Evolutionary conservation across 2,797 vertebrate genomes (phyloP).

Genomic region (Onychomys torridus): DNA sequence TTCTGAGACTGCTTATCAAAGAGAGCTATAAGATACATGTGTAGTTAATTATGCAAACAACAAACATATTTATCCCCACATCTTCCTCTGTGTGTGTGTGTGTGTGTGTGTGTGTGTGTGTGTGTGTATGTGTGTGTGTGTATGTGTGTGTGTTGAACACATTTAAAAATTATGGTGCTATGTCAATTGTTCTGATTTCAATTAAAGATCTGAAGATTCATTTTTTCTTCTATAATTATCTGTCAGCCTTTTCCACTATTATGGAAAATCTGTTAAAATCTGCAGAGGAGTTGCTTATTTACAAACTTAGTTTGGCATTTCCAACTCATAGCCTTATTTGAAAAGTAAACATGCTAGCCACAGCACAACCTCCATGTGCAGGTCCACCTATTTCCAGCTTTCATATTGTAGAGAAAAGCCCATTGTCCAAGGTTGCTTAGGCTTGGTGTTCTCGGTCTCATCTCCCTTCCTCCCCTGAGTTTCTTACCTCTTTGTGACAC

Average conservation of each 20-base stretch:
- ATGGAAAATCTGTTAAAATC: not conserved
- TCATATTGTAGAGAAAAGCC: too few species aligned
- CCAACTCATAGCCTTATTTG: not conserved
- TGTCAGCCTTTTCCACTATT: not conserved
- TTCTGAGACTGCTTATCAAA: not conserved
- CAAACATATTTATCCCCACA: not conserved
- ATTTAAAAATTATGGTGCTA: not conserved
- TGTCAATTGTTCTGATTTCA: not conserved
- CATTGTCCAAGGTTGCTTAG: not conserved
- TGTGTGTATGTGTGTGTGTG: not conserved
- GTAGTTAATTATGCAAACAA: not conserved
- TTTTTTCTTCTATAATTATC: not conserved
- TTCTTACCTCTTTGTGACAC: not conserved
- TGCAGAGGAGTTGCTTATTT: not conserved
- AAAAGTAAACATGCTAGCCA: not conserved
- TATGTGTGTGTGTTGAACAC: not conserved
- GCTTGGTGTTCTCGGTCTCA: not conserved
- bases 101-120: not conserved
- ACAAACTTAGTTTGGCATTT: not conserved
- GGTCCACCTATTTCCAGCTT: not conserved
- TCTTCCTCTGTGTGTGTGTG: not conserved
- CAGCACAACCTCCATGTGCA: accelerated
- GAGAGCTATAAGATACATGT: not conserved
- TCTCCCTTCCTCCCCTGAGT: too few species aligned
- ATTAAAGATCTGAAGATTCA: not conserved